Base-by-base conservation (phyloP, 2,797 vertebrate species). In the Gymnoscopelus braueri region DNA sequence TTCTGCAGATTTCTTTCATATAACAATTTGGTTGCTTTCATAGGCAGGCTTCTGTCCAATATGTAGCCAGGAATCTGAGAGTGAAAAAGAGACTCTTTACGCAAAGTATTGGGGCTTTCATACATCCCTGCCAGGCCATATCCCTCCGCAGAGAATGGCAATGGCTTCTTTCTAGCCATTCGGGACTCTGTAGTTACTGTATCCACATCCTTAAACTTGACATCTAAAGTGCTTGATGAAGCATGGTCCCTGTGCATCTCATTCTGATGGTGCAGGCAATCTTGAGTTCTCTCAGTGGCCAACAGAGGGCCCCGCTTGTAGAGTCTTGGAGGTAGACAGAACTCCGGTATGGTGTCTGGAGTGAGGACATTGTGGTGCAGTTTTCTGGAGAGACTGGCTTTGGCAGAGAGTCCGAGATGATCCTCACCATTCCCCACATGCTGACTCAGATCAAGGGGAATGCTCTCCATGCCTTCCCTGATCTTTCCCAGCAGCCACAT, bases 61-160 rank as follows among this genome's bases (percentile, higher is more conserved):
- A 76, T 24, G 54, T 89, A 89, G 72, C 72, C 71, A 4, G 87
- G 83, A n/a, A 85, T 19, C 49, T 83, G 74, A 6, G 84, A 85
- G 60, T 92, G 93, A 62, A 94, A 93, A 80, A 94, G 67, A 44
- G 90, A 93, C 83, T 94, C 91, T 62, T 94, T 95, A 58, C 92
- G 82, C 35, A 90, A 78, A 12, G 91, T 94, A 75, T 93, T 92
- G 4, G 89, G 89, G 67, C 92, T 88, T 73, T 93, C 89, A 19
- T 88, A 88, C 5, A 94, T 84, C 48, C 92, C 76, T 8, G 79
- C 81, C 79, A 92, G 63, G 12, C 88, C 87, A 0, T 89, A 92
- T 5, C 79, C 84, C 53, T 91, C 89, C 58, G 89, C 84, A 56
- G 88, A 87, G 60, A 92, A 88, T 0, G 86, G 78, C 60, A 89